phyloP scores from a whole-genome alignment of 1,140 invertebrate genomes.

The Papilio helenus region DNA sequence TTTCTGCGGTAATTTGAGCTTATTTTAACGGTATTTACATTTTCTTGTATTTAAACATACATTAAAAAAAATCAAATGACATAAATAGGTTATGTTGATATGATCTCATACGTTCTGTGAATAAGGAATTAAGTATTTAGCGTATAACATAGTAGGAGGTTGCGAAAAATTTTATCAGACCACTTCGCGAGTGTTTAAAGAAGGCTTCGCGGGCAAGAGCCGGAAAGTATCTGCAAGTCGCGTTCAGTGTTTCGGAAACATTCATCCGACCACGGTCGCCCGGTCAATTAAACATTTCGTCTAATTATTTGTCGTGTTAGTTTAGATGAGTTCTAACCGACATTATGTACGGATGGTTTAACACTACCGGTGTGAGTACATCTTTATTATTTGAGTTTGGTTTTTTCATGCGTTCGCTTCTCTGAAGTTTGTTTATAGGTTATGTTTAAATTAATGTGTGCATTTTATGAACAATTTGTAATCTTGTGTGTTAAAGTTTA shows the following conservation, averaged over 20 bases:
- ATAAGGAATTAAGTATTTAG: slow-evolving; percentile 53
- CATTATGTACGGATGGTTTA: slow-evolving; percentile 52
- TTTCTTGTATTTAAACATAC: neutral
- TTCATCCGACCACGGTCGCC: slow-evolving; percentile 43
- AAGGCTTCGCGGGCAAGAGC: slow-evolving; percentile 45
- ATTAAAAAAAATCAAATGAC: slow-evolving; percentile 7
- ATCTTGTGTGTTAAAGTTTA: neutral
- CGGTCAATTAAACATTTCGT: slow-evolving; percentile 32
- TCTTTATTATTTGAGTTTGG: slow-evolving; percentile 24
- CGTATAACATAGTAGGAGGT: slow-evolving; percentile 43
- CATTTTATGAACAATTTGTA: neutral
- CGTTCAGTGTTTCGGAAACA: slow-evolving; percentile 60
- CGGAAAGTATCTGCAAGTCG: slow-evolving; percentile 43
- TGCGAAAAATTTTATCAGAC: slow-evolving; percentile 51
- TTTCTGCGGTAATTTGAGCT: neutral
- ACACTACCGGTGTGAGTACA: slow-evolving; percentile 50
- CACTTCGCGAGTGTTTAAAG: slow-evolving; percentile 49
- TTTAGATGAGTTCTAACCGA: slow-evolving; percentile 35
- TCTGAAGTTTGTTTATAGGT: neutral
- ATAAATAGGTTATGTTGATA: slow-evolving; percentile 38
- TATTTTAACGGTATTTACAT: neutral
- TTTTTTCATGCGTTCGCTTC: neutral
- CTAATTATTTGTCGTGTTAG: slow-evolving; percentile 29
- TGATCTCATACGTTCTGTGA: slow-evolving; percentile 47
- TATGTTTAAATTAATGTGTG: slow-evolving; percentile 7